phyloP scores from a whole-genome alignment of 2,797 vertebrate genomes.

The Silurus lanzhouensis region DNA sequence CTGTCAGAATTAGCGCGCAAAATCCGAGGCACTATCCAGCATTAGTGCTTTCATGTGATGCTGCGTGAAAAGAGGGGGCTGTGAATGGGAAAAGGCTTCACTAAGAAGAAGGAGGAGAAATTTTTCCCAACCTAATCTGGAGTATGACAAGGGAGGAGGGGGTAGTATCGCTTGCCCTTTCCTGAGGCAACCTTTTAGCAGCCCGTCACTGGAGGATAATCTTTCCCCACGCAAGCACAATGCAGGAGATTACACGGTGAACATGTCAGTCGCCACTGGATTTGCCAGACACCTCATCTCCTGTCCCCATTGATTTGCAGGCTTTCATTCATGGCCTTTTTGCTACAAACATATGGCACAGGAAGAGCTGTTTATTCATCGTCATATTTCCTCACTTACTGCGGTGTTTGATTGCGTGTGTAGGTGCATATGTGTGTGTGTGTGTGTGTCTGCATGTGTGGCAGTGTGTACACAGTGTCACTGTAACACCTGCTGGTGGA shows the following conservation, averaged over 20 bases:
- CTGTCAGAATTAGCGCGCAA: conserved; percentile 69
- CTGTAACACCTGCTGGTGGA: conserved; percentile 73
- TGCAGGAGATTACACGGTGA: conserved; percentile 77
- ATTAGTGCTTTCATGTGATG: conserved; percentile 73
- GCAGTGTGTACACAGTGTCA: conserved; percentile 61
- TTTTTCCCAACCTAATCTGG: conserved; percentile 75
- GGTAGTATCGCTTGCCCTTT: conserved; percentile 59
- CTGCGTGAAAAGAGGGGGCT: conserved; percentile 60
- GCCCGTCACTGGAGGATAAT: conserved; percentile 79
- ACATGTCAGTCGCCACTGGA: conserved; percentile 79
- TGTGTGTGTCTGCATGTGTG: conserved; percentile 24
- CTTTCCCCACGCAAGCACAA: conserved; percentile 76
- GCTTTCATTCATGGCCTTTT: conserved; percentile 76
- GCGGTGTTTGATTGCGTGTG: conserved; percentile 28
- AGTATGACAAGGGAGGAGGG: conserved; percentile 72
- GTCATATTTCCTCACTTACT: conserved; percentile 52
- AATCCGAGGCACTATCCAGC: conserved; percentile 67
- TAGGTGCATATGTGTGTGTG: conserved; percentile 28
- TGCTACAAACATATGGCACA: conserved; percentile 66
- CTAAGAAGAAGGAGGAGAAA: conserved; percentile 67
- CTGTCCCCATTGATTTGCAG: conserved; percentile 79
- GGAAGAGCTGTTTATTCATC: conserved; percentile 61
- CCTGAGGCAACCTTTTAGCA: conserved; percentile 74
- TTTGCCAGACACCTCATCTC: conserved; percentile 77
- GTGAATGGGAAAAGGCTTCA: conserved; percentile 71